These are phyloP conservation scores for Crotalus viridis DNA, from an alignment of 2,113 vertebrate genomes.

Conservation along the genomic window DNA sequence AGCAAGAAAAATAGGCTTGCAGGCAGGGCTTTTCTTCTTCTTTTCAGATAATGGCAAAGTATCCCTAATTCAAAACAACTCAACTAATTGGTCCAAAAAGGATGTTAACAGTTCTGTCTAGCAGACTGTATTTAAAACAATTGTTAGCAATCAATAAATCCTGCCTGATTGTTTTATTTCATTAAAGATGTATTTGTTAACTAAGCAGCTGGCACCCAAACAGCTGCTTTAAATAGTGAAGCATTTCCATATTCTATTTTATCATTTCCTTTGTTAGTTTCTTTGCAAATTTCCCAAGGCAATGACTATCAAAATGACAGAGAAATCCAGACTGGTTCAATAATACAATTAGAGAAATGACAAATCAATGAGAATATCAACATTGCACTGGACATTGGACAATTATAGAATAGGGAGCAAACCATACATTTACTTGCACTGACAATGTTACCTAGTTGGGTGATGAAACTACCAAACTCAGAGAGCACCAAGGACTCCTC, in stretches of 20 bases:
- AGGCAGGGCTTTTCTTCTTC: conserved; percentile 36
- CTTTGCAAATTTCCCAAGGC: conserved; percentile 60
- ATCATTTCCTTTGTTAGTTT: conserved; percentile 65
- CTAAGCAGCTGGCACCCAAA: conserved; percentile 75
- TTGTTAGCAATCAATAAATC: conserved; percentile 80
- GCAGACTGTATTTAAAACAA: conserved; percentile 77
- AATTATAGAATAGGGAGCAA: background rate
- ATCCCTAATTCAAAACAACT: conserved; percentile 83
- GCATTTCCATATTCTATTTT: conserved; percentile 64
- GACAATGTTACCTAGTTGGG: background rate
- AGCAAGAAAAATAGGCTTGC: conserved; percentile 3
- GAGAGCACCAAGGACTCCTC: background rate
- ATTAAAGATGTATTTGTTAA: conserved; percentile 76
- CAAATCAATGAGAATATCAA: conserved; percentile 35
- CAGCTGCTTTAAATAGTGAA: conserved; percentile 81
- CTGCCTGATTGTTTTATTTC: conserved; percentile 76
- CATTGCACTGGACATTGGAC: background rate
- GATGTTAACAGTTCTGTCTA: conserved; percentile 69
- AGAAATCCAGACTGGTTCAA: conserved; percentile 56
- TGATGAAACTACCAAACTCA: background rate
- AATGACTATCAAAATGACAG: conserved; percentile 51
- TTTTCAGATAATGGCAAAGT: conserved; percentile 68
- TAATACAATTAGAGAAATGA: conserved; percentile 41
- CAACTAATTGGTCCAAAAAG: conserved; percentile 74
- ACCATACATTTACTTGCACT: background rate